phyloP scores from a whole-genome alignment of 2,888 invertebrate genomes.

The Aproaerema taeniolella region DNA sequence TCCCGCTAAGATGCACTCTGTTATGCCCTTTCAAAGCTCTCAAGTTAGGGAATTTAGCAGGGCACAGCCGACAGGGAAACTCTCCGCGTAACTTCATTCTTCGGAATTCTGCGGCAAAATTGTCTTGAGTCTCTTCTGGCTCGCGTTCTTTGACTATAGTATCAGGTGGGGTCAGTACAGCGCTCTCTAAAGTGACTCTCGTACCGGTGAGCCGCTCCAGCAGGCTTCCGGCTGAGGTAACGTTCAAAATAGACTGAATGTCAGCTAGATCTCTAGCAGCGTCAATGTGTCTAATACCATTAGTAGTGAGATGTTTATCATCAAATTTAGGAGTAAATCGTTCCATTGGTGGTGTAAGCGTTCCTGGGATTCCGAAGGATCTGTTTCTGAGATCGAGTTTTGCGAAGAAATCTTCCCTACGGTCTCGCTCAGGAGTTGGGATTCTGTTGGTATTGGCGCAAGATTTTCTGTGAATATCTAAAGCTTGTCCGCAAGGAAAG shows the following conservation, averaged over 20 bases:
- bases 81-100: conserved; percentile 93
- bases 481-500: conserved; percentile 83
- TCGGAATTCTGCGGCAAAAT: conserved; percentile 90
- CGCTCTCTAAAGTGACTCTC: conserved; percentile 56
- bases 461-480: conserved; percentile 80
- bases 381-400: conserved; percentile 87
- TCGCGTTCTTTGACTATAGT: conserved; percentile 59
- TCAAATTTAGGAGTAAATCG: conserved; percentile 61
- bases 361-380: conserved; percentile 72
- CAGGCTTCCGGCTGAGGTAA: conserved; percentile 83
- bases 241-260: conserved; percentile 89
- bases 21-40: conserved; percentile 95
- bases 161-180: conserved; percentile 64
- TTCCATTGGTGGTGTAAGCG: conserved; percentile 63
- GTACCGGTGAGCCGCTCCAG: conserved; percentile 79
- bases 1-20: conserved; percentile 88
- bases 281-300: conserved; percentile 69
- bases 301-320: conserved; percentile 50
- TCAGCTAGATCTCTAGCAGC: conserved; percentile 88
- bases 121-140: conserved; percentile 86
- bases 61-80: conserved; percentile 94
- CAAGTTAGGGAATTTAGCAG: conserved; percentile 90
- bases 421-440: conserved; percentile 75
- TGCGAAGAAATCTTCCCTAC: conserved; percentile 88
- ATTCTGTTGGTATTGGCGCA: conserved; percentile 55